A percentile compares a stretch with the other conserved stretches of the same genome.
Conservation (phyloP, 1,140 invertebrate genomes). For the Zaprionus ornatus region DNA sequence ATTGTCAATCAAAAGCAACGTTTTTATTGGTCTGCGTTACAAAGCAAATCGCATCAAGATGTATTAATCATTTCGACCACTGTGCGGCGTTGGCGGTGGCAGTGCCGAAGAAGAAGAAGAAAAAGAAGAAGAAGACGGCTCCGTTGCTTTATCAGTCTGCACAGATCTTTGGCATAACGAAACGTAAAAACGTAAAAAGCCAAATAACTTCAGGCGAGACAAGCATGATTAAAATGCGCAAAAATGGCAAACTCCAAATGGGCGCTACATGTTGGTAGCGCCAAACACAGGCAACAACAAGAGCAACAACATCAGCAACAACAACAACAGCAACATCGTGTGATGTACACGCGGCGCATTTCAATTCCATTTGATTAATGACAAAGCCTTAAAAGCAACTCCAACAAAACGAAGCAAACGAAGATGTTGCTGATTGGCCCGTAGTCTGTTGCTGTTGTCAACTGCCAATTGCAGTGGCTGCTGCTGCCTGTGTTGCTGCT, state of each 20-base stretch:
- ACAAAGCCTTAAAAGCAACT: constrained; percentile 81
- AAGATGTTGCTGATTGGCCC: constrained; percentile 79
- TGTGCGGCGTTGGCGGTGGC: constrained; percentile 24
- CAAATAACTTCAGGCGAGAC: constrained; percentile 76
- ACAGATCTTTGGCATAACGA: constrained; percentile 71
- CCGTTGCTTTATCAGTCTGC: constrained; percentile 59
- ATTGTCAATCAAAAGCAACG: constrained; percentile 78
- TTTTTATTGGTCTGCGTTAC: constrained; percentile 76
- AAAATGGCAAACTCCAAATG: constrained; percentile 80
- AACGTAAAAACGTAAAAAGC: constrained; percentile 58
- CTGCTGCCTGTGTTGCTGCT: constrained; percentile 8
- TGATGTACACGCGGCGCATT: constrained; percentile 80
- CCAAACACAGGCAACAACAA: constrained; percentile 34
- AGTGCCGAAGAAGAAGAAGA: not conserved
- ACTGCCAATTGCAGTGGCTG: constrained; percentile 69
- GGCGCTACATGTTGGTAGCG: constrained; percentile 67
- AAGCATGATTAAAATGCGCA: constrained; percentile 79
- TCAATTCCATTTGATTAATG: constrained; percentile 83
- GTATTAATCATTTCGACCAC: constrained; percentile 78
- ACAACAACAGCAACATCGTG: constrained; percentile 55
- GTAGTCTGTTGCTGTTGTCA: constrained; percentile 69
- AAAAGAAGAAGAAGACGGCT: not conserved
- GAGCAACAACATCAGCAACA: constrained; percentile 24
- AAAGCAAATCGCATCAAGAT: constrained; percentile 81
- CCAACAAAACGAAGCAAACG: constrained; percentile 53